Evolutionary conservation across 2,888 invertebrate species (phyloP), one percentile per base, ranked within the genome.

Genomic region (Lasioglossum vierecki): DNA sequence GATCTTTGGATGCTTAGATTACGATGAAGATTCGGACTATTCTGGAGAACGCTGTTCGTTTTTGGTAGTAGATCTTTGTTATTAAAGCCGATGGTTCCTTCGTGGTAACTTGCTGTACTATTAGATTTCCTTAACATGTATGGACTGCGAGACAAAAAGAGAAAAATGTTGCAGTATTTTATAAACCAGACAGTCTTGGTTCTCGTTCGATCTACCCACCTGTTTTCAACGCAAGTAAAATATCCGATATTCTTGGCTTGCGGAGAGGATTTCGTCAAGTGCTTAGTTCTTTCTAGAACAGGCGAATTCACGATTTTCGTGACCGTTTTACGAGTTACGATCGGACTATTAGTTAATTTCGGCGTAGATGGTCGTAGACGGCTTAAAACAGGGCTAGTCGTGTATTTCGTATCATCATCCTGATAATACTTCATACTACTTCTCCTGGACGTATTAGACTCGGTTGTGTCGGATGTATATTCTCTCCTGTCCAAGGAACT

Each of bases 1-100:
- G 95, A 96, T 86, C 95, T 94, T 89, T 96, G 95, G 76, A 96
- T 93, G 82, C 84, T 91, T 18, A 87, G 80, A 76, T 89, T 91
- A 26, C 89, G 88, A 60, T 91, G 90, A 76, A 91, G 74, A 66
- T 91, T 88, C n/a, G 92, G 89, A 89, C 90, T 93, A 75, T 89
- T 93, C 76, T 89, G 89, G 76, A 91, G 88, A 26, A 88, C 85
- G 66, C 77, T 86, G 73, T 83, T 87, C 35, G 86, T 74, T 82
- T 84, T 88, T 44, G 88, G n/a, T 60, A 83, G 77, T 15, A 90
- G 70, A 44, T 93, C 93, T 83, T 89, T 92, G 74, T 85, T 88
- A 79, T 83, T 90, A 77, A 88, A 83, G 66, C 88, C 79, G 41
- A 86, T 81, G 9, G 80, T 90, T 57, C 88, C 90, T 80, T 93